These are phyloP conservation scores for Sprattus sprattus DNA, from an alignment of 2,113 vertebrate species.

Conservation along the genomic window DNA sequence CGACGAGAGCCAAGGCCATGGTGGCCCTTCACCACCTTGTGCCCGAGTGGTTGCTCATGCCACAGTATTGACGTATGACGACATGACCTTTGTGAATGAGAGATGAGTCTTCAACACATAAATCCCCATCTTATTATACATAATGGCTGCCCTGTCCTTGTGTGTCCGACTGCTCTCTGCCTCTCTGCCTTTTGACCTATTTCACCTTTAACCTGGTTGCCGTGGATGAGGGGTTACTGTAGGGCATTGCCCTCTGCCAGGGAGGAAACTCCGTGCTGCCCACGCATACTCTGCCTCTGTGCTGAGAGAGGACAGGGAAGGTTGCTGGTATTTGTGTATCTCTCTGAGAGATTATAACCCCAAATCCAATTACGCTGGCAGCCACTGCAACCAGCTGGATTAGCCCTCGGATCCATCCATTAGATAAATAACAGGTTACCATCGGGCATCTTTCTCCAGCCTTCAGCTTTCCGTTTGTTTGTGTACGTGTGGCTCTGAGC, in stretches of 20 bases:
- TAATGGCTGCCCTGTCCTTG: not conserved
- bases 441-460: slow-evolving; percentile 20
- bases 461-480: not conserved
- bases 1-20: not conserved
- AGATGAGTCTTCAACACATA: not conserved
- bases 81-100: not conserved
- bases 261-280: slow-evolving; percentile 15
- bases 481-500: not conserved
- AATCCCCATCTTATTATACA: not conserved
- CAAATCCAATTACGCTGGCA: slow-evolving; percentile 55
- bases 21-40: not conserved
- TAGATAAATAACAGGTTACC: slow-evolving; percentile 47
- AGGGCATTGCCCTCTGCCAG: not conserved
- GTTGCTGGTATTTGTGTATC: slow-evolving; percentile 47
- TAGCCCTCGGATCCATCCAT: slow-evolving; percentile 38
- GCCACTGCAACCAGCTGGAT: slow-evolving; percentile 52
- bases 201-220: not conserved
- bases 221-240: slow-evolving; percentile 20
- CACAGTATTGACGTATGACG: too few species aligned
- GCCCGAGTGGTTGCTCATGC: too few species aligned
- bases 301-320: slow-evolving; percentile 38
- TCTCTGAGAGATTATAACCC: slow-evolving; percentile 44
- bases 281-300: not conserved
- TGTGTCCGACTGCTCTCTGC: not conserved
- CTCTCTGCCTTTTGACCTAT: not conserved